Evolutionary conservation across 2,888 invertebrate species (phyloP), one percentile per base, ranked within the genome.

Genomic region (Colostygia pectinataria): DNA sequence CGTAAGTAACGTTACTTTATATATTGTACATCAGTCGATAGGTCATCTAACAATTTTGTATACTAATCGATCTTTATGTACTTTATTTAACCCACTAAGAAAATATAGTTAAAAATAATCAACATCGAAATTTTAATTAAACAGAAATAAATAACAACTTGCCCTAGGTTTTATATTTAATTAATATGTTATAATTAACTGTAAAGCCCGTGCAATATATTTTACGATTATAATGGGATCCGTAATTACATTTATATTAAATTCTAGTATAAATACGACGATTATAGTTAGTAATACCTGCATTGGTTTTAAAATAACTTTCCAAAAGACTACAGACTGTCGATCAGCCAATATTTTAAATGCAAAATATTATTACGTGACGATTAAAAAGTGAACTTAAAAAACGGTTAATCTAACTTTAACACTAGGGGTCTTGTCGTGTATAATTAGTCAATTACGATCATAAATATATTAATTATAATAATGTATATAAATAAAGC

Each of bases 101-200:
- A 80, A 77, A 66, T 68, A 71, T 68, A 68, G 80, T 88, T 87
- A 88, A 88, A 87, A 90, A 85, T 89, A 89, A 88, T 89, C 79
- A 90, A 89, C 90, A 88, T 88, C 80, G 80, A 76, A 59, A 61
- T 65, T 70, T 70, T 68, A 61, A 61, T 65, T 71, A 91, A 91
- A 91, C 90, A 91, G 91, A 90, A 91, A 91, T 91, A 91, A 92
- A 92, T 91, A 92, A 92, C 91, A 91, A 92, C 91, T 91, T 90
- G 90, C 84, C 88, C 89, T 90, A 90, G 74, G 73, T 83, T 83
- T 84, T 83, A 83, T 33, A 33, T 20, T 87, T 86, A 84, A 89
- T 88, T 88, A 87, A 86, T 57, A 59, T 85, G 81, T 88, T 89
- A 88, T 80, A 83, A 87, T 88, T 88, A 89, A 83, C 74, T 84